Percentiles rank a stretch among this genome's conserved stretches.
Evolutionary conservation across 1,140 invertebrate species (phyloP).

Genomic region (Zaprionus lachaisei): DNA sequence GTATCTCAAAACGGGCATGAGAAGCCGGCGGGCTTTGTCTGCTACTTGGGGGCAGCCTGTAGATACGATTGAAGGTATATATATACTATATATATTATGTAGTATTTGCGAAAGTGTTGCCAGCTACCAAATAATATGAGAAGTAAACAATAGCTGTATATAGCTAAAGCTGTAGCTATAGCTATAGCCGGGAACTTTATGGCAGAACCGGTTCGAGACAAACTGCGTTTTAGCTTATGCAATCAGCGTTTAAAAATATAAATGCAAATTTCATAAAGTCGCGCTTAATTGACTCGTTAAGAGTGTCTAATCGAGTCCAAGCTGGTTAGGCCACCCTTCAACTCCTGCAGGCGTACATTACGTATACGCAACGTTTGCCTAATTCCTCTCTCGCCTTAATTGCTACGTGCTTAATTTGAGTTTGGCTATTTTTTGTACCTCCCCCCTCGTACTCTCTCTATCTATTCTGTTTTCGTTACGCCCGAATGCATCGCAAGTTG

Average conservation of each 20-base stretch:
- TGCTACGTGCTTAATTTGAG: constrained; percentile 7
- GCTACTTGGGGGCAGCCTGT: constrained; percentile 25
- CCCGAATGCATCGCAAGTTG: constrained; percentile 44
- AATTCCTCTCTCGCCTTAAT: constrained; percentile 7
- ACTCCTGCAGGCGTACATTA: neutral
- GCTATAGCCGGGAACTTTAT: neutral
- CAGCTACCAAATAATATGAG: constrained; percentile 36
- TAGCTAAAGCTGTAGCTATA: neutral
- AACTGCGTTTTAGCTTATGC: constrained; percentile 51
- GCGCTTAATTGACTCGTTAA: constrained; percentile 40
- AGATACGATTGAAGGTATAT: constrained; percentile 34
- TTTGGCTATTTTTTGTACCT: constrained; percentile 8
- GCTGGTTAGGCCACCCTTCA: constrained; percentile 18
- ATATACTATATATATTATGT: constrained; percentile 3
- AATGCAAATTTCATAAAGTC: constrained; percentile 43
- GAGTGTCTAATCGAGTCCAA: constrained; percentile 31
- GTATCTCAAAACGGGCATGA: constrained; percentile 17
- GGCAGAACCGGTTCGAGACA: constrained; percentile 42
- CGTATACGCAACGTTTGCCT: constrained; percentile 1
- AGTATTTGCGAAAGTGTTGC: constrained; percentile 44
- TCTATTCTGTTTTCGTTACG: constrained; percentile 27
- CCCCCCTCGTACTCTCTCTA: no score
- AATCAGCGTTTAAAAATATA: constrained; percentile 50
- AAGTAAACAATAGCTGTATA: constrained; percentile 31
- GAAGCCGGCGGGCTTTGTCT: constrained; percentile 41